Conservation (phyloP, 1,140 invertebrate species). For the Theocolax elegans region DNA sequence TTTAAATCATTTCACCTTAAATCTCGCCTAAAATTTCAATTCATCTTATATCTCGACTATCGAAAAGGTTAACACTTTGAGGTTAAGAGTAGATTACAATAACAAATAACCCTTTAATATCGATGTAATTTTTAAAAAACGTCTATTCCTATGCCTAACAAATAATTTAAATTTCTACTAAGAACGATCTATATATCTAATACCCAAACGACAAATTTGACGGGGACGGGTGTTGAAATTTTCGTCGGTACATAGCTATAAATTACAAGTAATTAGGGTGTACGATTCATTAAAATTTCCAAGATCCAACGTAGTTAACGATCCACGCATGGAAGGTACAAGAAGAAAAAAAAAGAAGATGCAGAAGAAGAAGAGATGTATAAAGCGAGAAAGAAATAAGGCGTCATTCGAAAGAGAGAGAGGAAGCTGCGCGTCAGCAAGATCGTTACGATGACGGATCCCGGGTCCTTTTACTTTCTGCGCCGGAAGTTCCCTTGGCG, state of each 20-base stretch:
- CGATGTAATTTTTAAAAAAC: no score
- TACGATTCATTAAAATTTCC: constrained; percentile 61
- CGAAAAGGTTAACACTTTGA: no score
- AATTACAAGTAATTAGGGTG: constrained; percentile 63
- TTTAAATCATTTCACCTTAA: no score
- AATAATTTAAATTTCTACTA: no score
- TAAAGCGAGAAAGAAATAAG: constrained; percentile 26
- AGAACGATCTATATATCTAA: no score
- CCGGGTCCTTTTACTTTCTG: constrained; percentile 46
- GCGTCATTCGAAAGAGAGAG: constrained; percentile 10
- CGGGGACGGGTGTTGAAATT: not conserved
- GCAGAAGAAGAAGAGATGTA: constrained; percentile 23
- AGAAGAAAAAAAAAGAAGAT: not conserved
- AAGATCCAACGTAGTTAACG: constrained; percentile 50
- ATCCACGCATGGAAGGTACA: constrained; percentile 51
- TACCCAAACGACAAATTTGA: constrained; percentile 18
- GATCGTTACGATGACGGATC: constrained; percentile 66
- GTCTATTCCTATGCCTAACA: no score
- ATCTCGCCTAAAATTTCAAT: no score
- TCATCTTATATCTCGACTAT: no score
- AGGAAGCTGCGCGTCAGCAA: constrained; percentile 64
- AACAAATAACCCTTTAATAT: no score
- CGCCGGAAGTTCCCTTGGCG: constrained; percentile 61
- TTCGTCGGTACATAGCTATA: constrained; percentile 47
- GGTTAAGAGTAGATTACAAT: no score